phyloP scores from a whole-genome alignment of 37 sponge, comb jelly and placozoan genomes.

The Agelas oroides region DNA sequence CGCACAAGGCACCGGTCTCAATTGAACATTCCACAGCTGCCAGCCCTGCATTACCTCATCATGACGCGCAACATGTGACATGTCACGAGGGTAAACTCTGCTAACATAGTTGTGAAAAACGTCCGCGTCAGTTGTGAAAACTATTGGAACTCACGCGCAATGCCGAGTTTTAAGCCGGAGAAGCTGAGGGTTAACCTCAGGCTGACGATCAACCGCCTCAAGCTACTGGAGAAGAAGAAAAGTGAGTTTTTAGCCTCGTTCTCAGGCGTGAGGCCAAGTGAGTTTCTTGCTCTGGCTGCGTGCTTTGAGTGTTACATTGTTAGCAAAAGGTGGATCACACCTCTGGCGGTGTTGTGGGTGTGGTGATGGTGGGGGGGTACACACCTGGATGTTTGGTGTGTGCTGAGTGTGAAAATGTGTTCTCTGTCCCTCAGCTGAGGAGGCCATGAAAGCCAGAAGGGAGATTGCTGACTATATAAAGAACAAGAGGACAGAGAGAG shows the following conservation, averaged over 20 bases:
- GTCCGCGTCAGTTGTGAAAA: neutral
- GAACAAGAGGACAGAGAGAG: conserved; percentile 88
- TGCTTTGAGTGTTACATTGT: too few relatives aligned
- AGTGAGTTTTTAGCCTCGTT: conserved; percentile 61
- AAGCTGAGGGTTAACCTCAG: conserved; percentile 91
- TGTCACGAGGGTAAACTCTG: too few relatives aligned
- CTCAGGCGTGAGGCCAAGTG: too few relatives aligned
- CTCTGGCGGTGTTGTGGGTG: too few relatives aligned
- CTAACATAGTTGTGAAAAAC: neutral
- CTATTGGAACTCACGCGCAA: conserved; percentile 10
- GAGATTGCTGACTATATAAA: conserved; percentile 99
- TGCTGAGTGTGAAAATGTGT: neutral
- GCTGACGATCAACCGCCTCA: conserved; percentile 93
- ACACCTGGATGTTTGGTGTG: neutral
- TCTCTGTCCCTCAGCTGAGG: conserved; percentile 78
- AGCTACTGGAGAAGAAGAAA: conserved; percentile 99
- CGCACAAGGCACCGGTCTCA: too few relatives aligned
- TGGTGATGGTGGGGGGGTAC: neutral
- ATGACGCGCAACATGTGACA: too few relatives aligned
- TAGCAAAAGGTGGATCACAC: too few relatives aligned
- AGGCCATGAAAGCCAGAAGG: conserved; percentile 96
- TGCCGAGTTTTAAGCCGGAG: conserved; percentile 84
- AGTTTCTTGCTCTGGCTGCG: too few relatives aligned
- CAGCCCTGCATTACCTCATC: too few relatives aligned
- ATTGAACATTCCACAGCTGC: too few relatives aligned